phyloP scores from a whole-genome alignment of 2,113 vertebrate species.

The Sprattus sprattus region DNA sequence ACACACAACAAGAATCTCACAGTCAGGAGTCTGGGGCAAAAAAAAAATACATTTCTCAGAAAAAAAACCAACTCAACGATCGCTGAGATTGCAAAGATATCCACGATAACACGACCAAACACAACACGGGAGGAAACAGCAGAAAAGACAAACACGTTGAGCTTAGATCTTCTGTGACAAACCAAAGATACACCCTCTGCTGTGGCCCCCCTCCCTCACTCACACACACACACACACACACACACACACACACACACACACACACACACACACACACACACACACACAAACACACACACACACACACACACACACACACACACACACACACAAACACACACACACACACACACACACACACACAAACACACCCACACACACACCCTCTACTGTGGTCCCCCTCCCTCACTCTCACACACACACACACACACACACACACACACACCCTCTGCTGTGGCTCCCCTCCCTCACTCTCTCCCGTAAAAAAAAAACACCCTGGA shows the following conservation, averaged over 20 bases:
- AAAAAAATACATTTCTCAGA: neutral
- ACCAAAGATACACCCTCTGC: conserved; percentile 31
- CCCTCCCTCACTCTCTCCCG: neutral
- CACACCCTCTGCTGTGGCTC: too few species aligned
- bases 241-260: too few species aligned
- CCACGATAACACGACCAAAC: conserved; percentile 27
- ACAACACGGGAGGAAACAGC: conserved; percentile 29
- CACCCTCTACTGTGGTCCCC: too few species aligned
- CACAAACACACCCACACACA: too few species aligned
- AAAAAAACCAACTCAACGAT: neutral
- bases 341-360: too few species aligned
- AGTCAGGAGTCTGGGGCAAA: neutral
- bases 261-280: too few species aligned
- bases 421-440: too few species aligned
- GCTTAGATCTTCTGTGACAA: conserved; percentile 35
- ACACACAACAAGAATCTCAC: neutral
- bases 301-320: too few species aligned
- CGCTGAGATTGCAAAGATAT: conserved; percentile 24
- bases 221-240: too few species aligned
- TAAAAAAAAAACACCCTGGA: conserved; percentile 32
- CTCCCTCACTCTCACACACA: conserved; percentile 7
- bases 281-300: too few species aligned
- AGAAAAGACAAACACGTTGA: conserved; percentile 29
- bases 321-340: too few species aligned
- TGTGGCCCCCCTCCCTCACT: neutral